A percentile compares a stretch with the other conserved stretches of the same genome.
phyloP scores from a whole-genome alignment of 2,888 invertebrate genomes.

The Phanerotoma sp. region DNA sequence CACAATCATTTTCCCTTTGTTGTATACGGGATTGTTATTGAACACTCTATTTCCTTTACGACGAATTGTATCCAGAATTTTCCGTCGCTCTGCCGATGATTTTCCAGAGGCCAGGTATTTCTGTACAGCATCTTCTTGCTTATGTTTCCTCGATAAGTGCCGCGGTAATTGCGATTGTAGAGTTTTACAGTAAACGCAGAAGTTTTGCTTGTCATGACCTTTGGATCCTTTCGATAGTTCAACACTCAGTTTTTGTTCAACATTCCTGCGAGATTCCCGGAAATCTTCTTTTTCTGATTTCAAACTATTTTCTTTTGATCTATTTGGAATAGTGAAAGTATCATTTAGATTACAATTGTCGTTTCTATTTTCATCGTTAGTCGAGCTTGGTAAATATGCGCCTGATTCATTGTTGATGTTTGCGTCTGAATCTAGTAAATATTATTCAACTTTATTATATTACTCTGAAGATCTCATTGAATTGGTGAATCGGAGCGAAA shows the following conservation, averaged over 20 bases:
- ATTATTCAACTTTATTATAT: too few species aligned
- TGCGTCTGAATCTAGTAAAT: too few species aligned
- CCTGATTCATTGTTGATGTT: too few species aligned
- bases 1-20: slow-evolving; percentile 13
- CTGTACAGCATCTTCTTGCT: slow-evolving; percentile 22
- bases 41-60: slow-evolving; percentile 23
- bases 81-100: slow-evolving; percentile 11
- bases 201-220: slow-evolving; percentile 22
- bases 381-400: too few species aligned
- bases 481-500: too few species aligned
- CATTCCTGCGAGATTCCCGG: too few species aligned
- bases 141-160: slow-evolving; percentile 23
- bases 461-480: too few species aligned
- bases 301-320: neutral
- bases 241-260: too few species aligned
- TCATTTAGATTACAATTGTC: neutral
- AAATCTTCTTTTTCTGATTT: too few species aligned
- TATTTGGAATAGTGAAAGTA: neutral
- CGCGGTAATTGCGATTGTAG: slow-evolving; percentile 23
- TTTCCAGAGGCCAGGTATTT: slow-evolving; percentile 17
- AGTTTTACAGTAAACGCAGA: slow-evolving; percentile 26
- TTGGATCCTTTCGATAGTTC: too few species aligned
- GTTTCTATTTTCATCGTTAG: neutral
- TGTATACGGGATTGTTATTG: slow-evolving; percentile 16
- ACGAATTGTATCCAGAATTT: slow-evolving; percentile 23